Evolutionary conservation across 2,113 vertebrate genomes (phyloP), one percentile per base, ranked within the genome.

Genomic region (Caranx melampygus): DNA sequence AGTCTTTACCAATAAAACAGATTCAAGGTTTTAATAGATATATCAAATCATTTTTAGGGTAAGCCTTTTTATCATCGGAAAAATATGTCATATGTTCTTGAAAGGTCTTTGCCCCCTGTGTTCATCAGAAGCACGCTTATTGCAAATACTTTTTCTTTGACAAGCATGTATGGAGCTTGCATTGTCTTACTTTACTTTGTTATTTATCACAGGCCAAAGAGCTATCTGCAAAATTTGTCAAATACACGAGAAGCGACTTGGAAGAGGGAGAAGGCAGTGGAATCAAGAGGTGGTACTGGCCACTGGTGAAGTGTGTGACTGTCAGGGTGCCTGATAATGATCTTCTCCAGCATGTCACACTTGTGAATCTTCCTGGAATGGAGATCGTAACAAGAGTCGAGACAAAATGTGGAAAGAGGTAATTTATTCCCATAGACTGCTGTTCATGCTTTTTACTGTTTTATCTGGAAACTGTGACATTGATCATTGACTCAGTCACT

Each of bases 311-410:
- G 60, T 83, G 83, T 83, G 83, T 92, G 55, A 91, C 79, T 16
- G 9, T 91, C 61, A 86, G 13, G 55, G 84, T 92, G 26, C 91
- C 87, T 0, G 3, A 44, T 2, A 78, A 58, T 16, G 44, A 64
- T 2, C 42, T 89, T 63, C 89, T 88, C 0, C 65, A 74, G 68
- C 72, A 87, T 11, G 65, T 92, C 69, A 89, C 84, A 59, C 37
- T 89, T 40, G 88, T 91, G 68, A 89, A 92, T 33, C 81, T 92
- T 85, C 90, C 88, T 80, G 91, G 90, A 79, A 34, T 71, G 90
- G 91, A 2, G 88, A 92, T 44, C 15, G 75, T 31, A 91, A 92
- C 79, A 89, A 87, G 34, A 84, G 74, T 20, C 67, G 90, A 79
- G 74, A 90, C 54, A 4, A 74, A 6, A 90, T 89, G 87, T 92